A percentile compares a stretch with the other conserved stretches of the same genome.
Evolutionary conservation across 2,113 vertebrate species (phyloP).

Genomic region (Empidonax alnorum): DNA sequence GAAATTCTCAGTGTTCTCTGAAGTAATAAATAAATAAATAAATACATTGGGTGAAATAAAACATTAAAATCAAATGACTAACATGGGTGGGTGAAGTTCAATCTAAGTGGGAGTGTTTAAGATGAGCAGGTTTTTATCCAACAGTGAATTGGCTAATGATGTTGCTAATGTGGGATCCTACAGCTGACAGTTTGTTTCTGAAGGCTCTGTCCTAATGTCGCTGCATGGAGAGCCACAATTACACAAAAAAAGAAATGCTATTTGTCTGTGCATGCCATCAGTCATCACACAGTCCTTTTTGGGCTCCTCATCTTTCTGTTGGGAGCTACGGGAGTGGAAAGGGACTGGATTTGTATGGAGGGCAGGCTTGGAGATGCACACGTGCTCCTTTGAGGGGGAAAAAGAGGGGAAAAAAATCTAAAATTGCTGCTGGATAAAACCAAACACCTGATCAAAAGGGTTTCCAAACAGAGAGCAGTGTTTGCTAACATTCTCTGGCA

Average conservation of each 20-base stretch:
- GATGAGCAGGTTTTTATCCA: conserved; percentile 36
- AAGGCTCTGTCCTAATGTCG: neutral
- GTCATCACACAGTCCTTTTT: neutral
- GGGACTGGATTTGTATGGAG: neutral
- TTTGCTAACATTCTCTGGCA: neutral
- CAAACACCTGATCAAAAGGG: neutral
- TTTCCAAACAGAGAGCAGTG: neutral
- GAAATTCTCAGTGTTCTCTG: neutral
- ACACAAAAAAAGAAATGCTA: neutral
- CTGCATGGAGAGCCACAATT: neutral
- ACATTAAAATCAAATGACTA: conserved; percentile 62
- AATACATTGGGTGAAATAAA: conserved; percentile 50
- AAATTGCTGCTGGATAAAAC: neutral
- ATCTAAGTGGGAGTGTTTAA: conserved; percentile 4
- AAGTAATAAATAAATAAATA: conserved; percentile 11
- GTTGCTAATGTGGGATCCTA: conserved; percentile 29
- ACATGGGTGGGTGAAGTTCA: conserved; percentile 59
- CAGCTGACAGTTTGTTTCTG: conserved; percentile 1
- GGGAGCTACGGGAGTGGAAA: neutral
- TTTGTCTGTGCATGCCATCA: neutral
- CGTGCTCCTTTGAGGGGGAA: neutral
- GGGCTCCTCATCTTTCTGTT: neutral
- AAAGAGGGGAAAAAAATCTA: too few species aligned
- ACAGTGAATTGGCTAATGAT: conserved; percentile 28
- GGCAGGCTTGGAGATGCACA: neutral